Percentiles rank a stretch among this genome's conserved stretches.
These are phyloP conservation scores for Nannoperca obscura DNA, from an alignment of 2,797 vertebrate species.

Conservation along the genomic window DNA sequence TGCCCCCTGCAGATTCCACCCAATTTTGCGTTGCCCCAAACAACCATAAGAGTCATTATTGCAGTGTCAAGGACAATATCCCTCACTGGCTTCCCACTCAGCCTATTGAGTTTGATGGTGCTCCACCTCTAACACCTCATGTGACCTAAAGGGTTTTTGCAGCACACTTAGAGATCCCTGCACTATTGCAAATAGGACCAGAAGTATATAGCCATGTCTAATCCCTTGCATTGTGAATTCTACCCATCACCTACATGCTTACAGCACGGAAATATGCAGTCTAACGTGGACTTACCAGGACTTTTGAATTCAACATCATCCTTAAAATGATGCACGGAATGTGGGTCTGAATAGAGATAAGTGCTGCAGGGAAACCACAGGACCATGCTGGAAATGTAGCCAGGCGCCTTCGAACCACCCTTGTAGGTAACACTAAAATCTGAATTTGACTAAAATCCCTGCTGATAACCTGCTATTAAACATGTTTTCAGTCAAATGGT, in stretches of 20 bases:
- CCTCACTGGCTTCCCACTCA: neutral
- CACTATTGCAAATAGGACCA: neutral
- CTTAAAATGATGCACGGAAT: neutral
- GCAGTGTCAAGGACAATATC: neutral
- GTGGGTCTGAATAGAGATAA: slow-evolving; percentile 27
- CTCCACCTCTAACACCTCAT: neutral
- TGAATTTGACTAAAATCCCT: neutral
- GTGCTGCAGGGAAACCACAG: slow-evolving; percentile 8
- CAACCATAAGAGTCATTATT: neutral
- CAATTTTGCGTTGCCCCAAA: neutral
- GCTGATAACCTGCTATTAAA: neutral
- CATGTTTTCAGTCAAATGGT: neutral
- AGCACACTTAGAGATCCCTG: neutral
- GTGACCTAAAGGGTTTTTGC: neutral
- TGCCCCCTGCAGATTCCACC: slow-evolving; percentile 23
- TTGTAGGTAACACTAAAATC: neutral
- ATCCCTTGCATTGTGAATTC: slow-evolving; percentile 18
- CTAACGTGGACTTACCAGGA: neutral
- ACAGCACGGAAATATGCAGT: slow-evolving; percentile 6
- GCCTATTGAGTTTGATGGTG: neutral
- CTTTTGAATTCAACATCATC: slow-evolving; percentile 4
- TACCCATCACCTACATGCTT: slow-evolving; percentile 2
- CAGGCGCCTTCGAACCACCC: neutral
- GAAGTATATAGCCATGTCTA: neutral
- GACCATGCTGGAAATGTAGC: neutral